Base-by-base conservation (phyloP, 2,113 vertebrate genomes). In the Ictalurus punctatus region DNA sequence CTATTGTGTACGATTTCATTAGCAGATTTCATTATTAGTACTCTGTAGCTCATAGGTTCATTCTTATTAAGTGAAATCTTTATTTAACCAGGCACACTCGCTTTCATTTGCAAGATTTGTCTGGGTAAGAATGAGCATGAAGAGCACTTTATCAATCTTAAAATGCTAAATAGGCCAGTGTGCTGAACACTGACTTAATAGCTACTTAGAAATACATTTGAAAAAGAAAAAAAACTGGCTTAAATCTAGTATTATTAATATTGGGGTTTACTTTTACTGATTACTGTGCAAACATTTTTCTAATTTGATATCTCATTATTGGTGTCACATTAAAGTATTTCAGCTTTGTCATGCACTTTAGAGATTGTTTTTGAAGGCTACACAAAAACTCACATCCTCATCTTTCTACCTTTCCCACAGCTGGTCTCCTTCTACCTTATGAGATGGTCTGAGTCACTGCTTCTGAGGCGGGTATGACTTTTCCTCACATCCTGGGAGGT, bases 371-470 rank as follows among this genome's bases (percentile, higher is more conserved):
- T 44, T 80, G 4, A 80, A 80, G 19, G 74, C 16, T 48, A 78
- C 16, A 44, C 37, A 48, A 17, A 80, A n/a, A 21, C 13, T 80
- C 76, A 79, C 1, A 81, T 34, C 79, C 27, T 67, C 30, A 44
- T n/a, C 25, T 9, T 40, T 79, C 67, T 65, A 23, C 34, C 14
- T n/a, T 34, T 74, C 1, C 69, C 34, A 6, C 34, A 78, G 25
- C 83, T 48, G 54, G 71, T 23, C 58, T 61, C 13, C 48, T 65
- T 59, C 58, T 87, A 23, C 59, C 10, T 87, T 23, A 30, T 58
- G 79, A 71, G 78, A 52, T 34, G 8, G 27, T 69, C 61, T 83
- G 63, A 87, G 63, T 88, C 86, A 88, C 63, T 56, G 34, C 44
- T 54, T 81, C 48, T 78, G 58, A 34, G 54, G 52, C n/a, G 2